Conservation (phyloP, 2,113 vertebrate species). For the Albula glossodonta region DNA sequence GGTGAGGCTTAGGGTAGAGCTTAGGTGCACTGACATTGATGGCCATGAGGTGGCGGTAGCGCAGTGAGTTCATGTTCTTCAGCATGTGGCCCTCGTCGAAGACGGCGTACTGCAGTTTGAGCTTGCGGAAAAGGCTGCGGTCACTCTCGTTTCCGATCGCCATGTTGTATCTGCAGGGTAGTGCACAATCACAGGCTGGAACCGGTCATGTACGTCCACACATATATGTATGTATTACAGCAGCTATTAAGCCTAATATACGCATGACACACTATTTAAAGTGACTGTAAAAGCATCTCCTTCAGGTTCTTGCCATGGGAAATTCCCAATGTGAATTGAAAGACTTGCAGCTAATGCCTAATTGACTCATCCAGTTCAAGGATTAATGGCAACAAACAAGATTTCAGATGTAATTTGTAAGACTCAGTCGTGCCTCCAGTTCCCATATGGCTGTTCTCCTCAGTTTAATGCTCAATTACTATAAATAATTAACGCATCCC, state of each 20-base stretch:
- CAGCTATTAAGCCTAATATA: no score
- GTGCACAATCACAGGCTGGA: not conserved
- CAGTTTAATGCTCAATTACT: not conserved
- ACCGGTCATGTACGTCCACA: no score
- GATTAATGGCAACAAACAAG: not conserved
- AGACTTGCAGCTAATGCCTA: not conserved
- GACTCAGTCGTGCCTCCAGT: not conserved
- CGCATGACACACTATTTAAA: not conserved
- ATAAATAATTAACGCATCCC: not conserved
- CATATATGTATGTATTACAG: not conserved
- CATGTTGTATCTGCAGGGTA: slow-evolving; percentile 80
- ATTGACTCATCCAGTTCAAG: not conserved
- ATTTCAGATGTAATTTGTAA: slow-evolving; percentile 8
- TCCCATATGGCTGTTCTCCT: not conserved
- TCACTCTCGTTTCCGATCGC: slow-evolving; percentile 86
- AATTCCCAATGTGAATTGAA: not conserved
- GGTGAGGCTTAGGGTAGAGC: not conserved
- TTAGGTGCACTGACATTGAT: slow-evolving; percentile 81
- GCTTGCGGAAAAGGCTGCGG: slow-evolving; percentile 83
- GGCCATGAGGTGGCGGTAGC: slow-evolving; percentile 94
- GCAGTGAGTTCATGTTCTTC: slow-evolving; percentile 93
- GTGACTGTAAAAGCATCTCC: not conserved
- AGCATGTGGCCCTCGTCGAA: slow-evolving; percentile 99
- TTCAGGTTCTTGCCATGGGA: not conserved
- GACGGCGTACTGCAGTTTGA: slow-evolving; percentile 85